Base-by-base conservation (phyloP, 2,888 invertebrate species). In the Matsumyia berberina region DNA sequence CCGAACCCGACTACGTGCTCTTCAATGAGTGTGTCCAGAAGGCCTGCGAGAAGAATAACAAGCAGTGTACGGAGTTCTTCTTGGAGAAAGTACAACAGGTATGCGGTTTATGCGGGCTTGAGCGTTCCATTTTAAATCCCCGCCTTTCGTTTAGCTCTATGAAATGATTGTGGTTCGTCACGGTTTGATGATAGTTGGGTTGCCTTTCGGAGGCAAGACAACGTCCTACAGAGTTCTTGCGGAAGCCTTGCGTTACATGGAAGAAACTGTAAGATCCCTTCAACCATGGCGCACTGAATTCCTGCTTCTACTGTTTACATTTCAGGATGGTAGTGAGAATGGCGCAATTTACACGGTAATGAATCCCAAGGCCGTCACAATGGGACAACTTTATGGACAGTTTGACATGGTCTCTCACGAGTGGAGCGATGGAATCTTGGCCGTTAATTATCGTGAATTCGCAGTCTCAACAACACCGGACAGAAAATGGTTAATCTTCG, bases 161-260 rank as follows among this genome's bases (percentile, higher is more conserved):
- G 98, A 98, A 92, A 98, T 98, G 97, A 97, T 98, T 92, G 94
- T 97, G 31, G 98, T 98, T 1, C 93, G 98, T 19, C 98, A 98
- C 91, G 98, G 98, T 0, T 94, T 98, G 88, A 98, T 98, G 98
- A 93, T 98, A 89, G 97, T 98, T 0, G 98, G 98, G 0, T 91
- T 94, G 42, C 97, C 98, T 0, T 97, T 97, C 91, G 96, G 97
- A n/a, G 97, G 98, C 5, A 98, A 98, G 92, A 97, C 98, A 0
- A 94, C 95, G 69, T 94, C 96, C 6, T 98, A 98, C 89, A 94
- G 96, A 86, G 95, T 96, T 31, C 93, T 98, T n/a, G 97, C 97
- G 0, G 94, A 94, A 49, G 95, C 96, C 0, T 92, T 98, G 44
- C 95, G 93, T n/a, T 92, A 95, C 67, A 94, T 97, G 35, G 95